Base-by-base conservation (phyloP, 53 echinoderm and acorn worm species). In the Pentamera pediparva region DNA sequence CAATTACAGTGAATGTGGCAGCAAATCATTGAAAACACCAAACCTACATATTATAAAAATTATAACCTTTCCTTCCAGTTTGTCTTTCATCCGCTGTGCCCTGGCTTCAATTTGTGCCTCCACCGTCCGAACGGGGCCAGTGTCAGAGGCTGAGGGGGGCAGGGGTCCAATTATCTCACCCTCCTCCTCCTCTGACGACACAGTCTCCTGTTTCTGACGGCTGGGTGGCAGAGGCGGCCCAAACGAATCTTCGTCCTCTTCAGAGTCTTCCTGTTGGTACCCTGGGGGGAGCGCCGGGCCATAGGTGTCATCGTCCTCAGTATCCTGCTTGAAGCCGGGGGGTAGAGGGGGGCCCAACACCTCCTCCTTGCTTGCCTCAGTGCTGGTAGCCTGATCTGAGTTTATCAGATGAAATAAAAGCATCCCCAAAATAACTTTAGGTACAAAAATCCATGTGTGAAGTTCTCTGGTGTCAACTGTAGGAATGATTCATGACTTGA, bases 51-150 rank as follows among this genome's bases (percentile, higher is more conserved):
- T 43, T 2, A 4, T 3, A 25, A 40, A 25, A 65, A 1, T 31
- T 31, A 59, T 26, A 62, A 95, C 95, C 83, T 85, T 76, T 69
- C 65, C 69, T 31, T 79, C 75, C 29, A 94, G 79, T 59, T 79
- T 94, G 37, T 90, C 39, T 32, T 87, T 94, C 94, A 94, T 94
- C 31, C 84, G 81, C 15, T 22, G 56, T 27, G 94, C 78, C 56
- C 94, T 75, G 32, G 65, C 87, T 38, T 94, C 94, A 86, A 94
- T 53, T 35, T 90, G 90, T 20, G 82, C 79, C 1, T 82, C 94
- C 7, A 81, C 85, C 17, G 87, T 76, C 11, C 30, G 36, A 30
- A 34, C 61, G 37, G 27, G 45, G 15, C 38, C 30, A 9, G 12
- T 55, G 11, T 86, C 84, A 21, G 36, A 32, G 10, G 63, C 65